Evolutionary conservation across 2,797 vertebrate genomes (phyloP).

Genomic region (Hydrolagus colliei): DNA sequence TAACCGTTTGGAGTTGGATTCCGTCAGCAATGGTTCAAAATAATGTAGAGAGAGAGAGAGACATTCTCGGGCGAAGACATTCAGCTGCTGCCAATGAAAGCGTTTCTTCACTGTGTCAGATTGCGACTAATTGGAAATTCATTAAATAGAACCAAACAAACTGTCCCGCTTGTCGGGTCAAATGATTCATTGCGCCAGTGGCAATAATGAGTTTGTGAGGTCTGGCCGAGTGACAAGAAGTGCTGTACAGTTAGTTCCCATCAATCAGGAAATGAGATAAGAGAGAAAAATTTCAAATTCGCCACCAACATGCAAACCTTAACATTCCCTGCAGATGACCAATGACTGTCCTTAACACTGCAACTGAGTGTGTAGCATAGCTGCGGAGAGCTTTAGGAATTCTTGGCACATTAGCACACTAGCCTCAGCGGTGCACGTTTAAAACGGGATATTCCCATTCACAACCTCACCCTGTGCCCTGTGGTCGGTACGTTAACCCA

Average conservation of each 20-base stretch:
- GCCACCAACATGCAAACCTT: conserved; percentile 55
- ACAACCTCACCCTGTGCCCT: too few relatives aligned
- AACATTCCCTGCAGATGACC: conserved; percentile 44
- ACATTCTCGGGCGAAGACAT: background rate
- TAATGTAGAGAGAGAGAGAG: background rate
- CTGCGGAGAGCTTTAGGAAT: background rate
- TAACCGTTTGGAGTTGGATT: background rate
- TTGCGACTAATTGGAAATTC: conserved; percentile 14
- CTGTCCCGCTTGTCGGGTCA: conserved; percentile 38
- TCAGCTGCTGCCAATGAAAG: conserved; percentile 3
- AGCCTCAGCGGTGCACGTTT: too few relatives aligned
- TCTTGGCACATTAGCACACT: background rate
- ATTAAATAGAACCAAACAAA: conserved; percentile 39
- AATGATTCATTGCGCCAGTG: conserved; percentile 44
- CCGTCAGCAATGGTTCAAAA: background rate
- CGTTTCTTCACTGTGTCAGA: background rate
- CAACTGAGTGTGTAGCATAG: background rate
- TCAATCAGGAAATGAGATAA: conserved; percentile 65
- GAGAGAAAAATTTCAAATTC: conserved; percentile 60
- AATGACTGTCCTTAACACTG: conserved; percentile 9
- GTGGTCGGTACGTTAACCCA: too few relatives aligned
- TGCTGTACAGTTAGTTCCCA: conserved; percentile 48
- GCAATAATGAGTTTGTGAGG: conserved; percentile 45
- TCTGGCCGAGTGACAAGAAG: conserved; percentile 49
- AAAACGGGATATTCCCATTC: too few relatives aligned